phyloP scores from a whole-genome alignment of 2,113 vertebrate genomes.

The Rhinoderma darwinii region DNA sequence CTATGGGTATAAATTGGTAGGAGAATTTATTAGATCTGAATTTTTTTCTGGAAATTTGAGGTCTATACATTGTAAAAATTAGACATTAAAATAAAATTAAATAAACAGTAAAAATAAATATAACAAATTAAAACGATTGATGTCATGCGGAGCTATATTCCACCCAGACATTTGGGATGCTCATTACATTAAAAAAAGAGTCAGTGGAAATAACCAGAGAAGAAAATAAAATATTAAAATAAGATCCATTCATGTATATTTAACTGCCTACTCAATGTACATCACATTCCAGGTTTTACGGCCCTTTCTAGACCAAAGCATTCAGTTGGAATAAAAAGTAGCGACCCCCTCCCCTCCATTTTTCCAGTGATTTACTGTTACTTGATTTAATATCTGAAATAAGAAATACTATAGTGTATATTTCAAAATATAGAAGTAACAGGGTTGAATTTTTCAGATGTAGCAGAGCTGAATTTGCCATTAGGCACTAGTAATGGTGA shows the following conservation, averaged over 20 bases:
- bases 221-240: conserved; percentile 65
- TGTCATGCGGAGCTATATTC: conserved; percentile 60
- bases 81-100: background rate
- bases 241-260: conserved; percentile 61
- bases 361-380: conserved; percentile 37
- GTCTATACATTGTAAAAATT: background rate
- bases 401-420: background rate
- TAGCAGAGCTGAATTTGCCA: background rate
- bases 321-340: conserved; percentile 25
- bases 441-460: background rate
- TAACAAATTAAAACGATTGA: too few relatives aligned
- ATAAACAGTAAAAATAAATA: background rate
- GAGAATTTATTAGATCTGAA: background rate
- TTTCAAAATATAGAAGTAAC: background rate
- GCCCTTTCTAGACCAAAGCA: conserved; percentile 29
- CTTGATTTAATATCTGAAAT: conserved; percentile 20
- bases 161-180: conserved; percentile 65
- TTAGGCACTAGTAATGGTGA: background rate
- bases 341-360: background rate
- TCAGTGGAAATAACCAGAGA: conserved; percentile 58
- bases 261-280: conserved; percentile 60
- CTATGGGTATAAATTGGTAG: background rate
- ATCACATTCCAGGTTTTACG: conserved; percentile 60
- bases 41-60: background rate
- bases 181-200: conserved; percentile 62